phyloP scores from a whole-genome alignment of 2,797 vertebrate genomes.

The Acanthis flammea region DNA sequence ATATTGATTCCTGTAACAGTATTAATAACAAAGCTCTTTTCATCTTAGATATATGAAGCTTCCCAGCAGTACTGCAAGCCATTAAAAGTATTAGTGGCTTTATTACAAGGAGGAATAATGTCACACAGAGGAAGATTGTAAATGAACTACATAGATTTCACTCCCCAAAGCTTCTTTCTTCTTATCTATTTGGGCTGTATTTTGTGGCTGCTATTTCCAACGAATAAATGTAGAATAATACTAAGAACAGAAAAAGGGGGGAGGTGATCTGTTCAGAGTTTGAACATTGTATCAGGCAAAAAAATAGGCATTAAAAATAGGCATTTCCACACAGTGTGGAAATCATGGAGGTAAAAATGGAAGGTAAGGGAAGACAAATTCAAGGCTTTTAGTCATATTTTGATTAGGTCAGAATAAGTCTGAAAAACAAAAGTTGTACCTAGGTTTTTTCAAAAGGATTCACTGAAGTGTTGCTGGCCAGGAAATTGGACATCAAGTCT shows the following conservation, averaged over 20 bases:
- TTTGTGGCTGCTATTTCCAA: not conserved
- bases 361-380: not conserved
- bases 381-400: not conserved
- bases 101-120: not conserved
- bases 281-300: not conserved
- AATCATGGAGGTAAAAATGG: not conserved
- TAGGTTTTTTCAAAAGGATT: not conserved
- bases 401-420: not conserved
- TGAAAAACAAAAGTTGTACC: not conserved
- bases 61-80: conserved; percentile 6
- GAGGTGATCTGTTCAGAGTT: not conserved
- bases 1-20: not conserved
- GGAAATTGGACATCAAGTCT: not conserved
- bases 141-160: not conserved
- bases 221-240: not conserved
- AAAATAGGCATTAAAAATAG: not conserved
- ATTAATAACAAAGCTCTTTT: conserved; percentile 17
- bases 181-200: not conserved
- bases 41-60: not conserved
- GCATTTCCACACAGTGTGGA: not conserved
- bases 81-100: conserved; percentile 15
- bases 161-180: not conserved
- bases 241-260: not conserved
- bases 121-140: not conserved
- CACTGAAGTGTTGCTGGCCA: not conserved